These are phyloP conservation scores for Norana najaformis DNA, from an alignment of 2,888 invertebrate genomes.

Conservation along the genomic window DNA sequence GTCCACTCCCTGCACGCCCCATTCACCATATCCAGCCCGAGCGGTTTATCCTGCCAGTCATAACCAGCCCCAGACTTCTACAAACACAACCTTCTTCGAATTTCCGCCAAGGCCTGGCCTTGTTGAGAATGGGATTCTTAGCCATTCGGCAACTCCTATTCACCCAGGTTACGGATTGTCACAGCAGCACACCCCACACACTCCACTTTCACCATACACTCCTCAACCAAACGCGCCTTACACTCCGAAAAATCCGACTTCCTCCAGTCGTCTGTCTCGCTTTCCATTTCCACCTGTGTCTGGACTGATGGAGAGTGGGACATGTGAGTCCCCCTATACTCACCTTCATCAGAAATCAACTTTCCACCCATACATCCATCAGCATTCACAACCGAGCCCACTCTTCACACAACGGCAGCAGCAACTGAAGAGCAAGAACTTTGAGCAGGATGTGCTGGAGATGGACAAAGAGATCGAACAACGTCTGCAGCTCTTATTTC, in stretches of 20 bases:
- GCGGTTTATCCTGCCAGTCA: slow-evolving; percentile 32
- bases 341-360: slow-evolving; percentile 29
- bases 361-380: neutral
- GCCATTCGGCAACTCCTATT: neutral
- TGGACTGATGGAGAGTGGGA: slow-evolving; percentile 17
- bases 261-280: slow-evolving; percentile 27
- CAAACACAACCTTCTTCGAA: slow-evolving; percentile 34
- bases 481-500: slow-evolving; percentile 10
- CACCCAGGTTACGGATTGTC: neutral
- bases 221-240: slow-evolving; percentile 17
- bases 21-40: slow-evolving; percentile 20
- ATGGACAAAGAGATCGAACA: slow-evolving; percentile 31
- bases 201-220: slow-evolving; percentile 32
- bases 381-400: slow-evolving; percentile 16
- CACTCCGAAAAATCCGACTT: slow-evolving; percentile 25
- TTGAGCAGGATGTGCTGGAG: slow-evolving; percentile 20
- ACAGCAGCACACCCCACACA: slow-evolving; percentile 31
- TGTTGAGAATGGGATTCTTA: neutral
- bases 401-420: slow-evolving; percentile 28
- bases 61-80: slow-evolving; percentile 38
- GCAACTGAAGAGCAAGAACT: slow-evolving; percentile 8
- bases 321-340: slow-evolving; percentile 27
- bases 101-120: slow-evolving; percentile 30
- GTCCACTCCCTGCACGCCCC: slow-evolving; percentile 26
- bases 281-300: slow-evolving; percentile 32